These are phyloP conservation scores for Acleris holmiana DNA, from an alignment of 2,888 invertebrate species.

Conservation along the genomic window DNA sequence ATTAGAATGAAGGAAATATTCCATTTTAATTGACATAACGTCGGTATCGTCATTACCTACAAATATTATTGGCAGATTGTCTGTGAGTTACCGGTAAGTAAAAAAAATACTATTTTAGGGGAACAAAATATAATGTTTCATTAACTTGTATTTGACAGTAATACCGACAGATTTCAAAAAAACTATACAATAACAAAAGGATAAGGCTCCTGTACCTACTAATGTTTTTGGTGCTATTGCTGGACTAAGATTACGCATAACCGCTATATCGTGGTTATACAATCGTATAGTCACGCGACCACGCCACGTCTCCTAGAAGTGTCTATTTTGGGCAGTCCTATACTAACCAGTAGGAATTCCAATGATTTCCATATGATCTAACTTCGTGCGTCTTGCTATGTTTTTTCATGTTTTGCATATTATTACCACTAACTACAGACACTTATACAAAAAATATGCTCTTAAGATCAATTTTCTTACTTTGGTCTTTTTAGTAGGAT, in stretches of 20 bases:
- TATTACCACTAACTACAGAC: not conserved
- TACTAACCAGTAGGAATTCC: slow-evolving; percentile 15
- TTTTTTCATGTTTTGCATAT: not conserved
- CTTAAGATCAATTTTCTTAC: too few species aligned
- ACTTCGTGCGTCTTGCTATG: not conserved
- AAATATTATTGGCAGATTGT: slow-evolving; percentile 18
- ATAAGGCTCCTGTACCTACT: too few species aligned
- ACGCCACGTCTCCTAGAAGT: not conserved
- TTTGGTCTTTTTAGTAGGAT: too few species aligned
- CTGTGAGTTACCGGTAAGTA: slow-evolving; percentile 4
- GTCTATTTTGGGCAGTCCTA: slow-evolving; percentile 21
- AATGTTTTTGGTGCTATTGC: too few species aligned
- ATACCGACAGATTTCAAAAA: too few species aligned
- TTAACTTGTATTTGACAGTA: too few species aligned
- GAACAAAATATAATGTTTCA: too few species aligned
- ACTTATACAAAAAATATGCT: not conserved
- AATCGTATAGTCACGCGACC: not conserved
- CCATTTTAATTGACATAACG: slow-evolving; percentile 13
- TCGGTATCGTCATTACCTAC: slow-evolving; percentile 22
- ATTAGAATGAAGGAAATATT: slow-evolving; percentile 1
- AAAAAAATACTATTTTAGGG: not conserved
- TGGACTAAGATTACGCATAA: too few species aligned
- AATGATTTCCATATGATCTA: slow-evolving; percentile 24
- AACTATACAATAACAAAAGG: too few species aligned
- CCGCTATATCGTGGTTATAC: too few species aligned